Evolutionary conservation across 23 tunicate genomes (phyloP), one percentile per base, ranked within the genome.

Genomic region (Diplosoma virens): DNA sequence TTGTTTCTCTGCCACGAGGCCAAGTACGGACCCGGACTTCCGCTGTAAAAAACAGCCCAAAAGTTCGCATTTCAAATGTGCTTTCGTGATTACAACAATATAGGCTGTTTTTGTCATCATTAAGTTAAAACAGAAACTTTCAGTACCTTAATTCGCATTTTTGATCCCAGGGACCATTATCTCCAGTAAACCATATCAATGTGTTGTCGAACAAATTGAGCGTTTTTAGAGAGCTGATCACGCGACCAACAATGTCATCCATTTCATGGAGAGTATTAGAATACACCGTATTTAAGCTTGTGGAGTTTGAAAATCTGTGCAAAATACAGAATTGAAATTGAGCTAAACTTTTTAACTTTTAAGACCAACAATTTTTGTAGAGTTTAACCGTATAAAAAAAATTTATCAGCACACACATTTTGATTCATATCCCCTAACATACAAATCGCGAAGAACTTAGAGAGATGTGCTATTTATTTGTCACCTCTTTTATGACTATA

Each of bases 151-250:
- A 89, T 30, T 83, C 78, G 37, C 96, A 89, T 78, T 82, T 89
- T 29, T 33, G 58, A 26, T 30, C 78, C 96, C 96, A 89, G 1
- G 96, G 96, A 3, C 96, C 96, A 52, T 89, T 89, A 35, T 89
- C 96, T 47, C 96, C 96, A 23, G 96, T 89, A 60, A 89, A 89
- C 96, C 88, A 82, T 3, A 82, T 89, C 36, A 89, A 11, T 32
- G 96, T 89, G 46, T 89, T 89, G 33, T 82, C 81, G 46, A 70
- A 76, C 41, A 71, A n/a, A 16, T 73, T 73, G 26, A 32, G 53
- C 14, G 28, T 37, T 24, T 89, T 77, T 32, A 89, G 33, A 22
- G 84, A 37, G 21, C 3, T 32, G 3, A 82, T 20, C 25, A 89
- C 56, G 30, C 96, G 66, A 0, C 96, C 96, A 9, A 89, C 82